Evolutionary conservation across 2,888 invertebrate genomes (phyloP).

Genomic region (Anagyrus pseudococci): DNA sequence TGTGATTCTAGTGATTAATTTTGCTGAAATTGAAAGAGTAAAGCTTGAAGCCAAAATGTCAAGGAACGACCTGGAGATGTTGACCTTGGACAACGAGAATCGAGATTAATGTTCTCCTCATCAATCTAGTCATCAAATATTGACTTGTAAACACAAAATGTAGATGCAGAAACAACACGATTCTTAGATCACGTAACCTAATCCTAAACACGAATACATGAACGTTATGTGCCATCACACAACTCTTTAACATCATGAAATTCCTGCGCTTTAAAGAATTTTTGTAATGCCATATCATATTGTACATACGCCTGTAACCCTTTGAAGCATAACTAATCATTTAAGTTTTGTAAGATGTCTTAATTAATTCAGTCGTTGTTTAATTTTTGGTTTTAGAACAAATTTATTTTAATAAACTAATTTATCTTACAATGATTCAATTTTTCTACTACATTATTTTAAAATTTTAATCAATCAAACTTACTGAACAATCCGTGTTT

Average conservation of each 20-base stretch:
- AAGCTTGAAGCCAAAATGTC: slow-evolving; percentile 37
- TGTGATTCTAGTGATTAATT: slow-evolving; percentile 37
- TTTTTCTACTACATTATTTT: too few species aligned
- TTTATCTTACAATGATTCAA: too few species aligned
- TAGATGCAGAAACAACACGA: slow-evolving; percentile 18
- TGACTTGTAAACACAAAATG: slow-evolving; percentile 24
- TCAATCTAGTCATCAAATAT: slow-evolving; percentile 39
- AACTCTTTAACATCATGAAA: slow-evolving; percentile 25
- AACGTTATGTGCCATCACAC: slow-evolving; percentile 34
- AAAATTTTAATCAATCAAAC: background rate
- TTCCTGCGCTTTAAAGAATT: slow-evolving; percentile 19
- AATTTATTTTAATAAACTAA: too few species aligned
- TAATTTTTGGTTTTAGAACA: too few species aligned
- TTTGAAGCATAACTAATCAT: slow-evolving; percentile 31
- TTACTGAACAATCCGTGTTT: slow-evolving; percentile 4
- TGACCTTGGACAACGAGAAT: slow-evolving; percentile 30
- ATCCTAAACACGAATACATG: slow-evolving; percentile 19
- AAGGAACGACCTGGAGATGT: slow-evolving; percentile 20
- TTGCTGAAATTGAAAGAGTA: slow-evolving; percentile 27
- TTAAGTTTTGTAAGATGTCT: too few species aligned
- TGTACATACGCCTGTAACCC: slow-evolving; percentile 32
- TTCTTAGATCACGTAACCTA: slow-evolving; percentile 29
- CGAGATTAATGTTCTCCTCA: slow-evolving; percentile 27
- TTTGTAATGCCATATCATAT: slow-evolving; percentile 26
- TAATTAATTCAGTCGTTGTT: too few species aligned